A percentile compares a stretch with the other conserved stretches of the same genome.
phyloP scores from a whole-genome alignment of 2,113 vertebrate species.

The Chaenocephalus aceratus region DNA sequence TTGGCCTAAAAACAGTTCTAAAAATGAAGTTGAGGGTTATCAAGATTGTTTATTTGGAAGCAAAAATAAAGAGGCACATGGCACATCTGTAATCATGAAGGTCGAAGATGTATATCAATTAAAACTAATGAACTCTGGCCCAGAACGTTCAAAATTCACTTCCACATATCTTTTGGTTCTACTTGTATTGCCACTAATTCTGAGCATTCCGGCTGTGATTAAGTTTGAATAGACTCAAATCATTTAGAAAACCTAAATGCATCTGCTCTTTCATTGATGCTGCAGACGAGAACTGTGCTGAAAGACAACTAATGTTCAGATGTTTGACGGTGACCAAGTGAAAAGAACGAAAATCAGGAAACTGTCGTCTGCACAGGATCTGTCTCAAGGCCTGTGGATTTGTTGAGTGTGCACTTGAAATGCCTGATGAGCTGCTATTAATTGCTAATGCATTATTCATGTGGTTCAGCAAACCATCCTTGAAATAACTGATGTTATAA shows the following conservation, averaged over 20 bases:
- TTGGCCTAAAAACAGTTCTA: not conserved
- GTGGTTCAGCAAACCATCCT: conserved; percentile 65
- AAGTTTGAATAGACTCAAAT: not conserved
- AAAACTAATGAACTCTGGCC: conserved; percentile 16
- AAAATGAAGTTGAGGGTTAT: not conserved
- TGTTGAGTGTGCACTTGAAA: conserved; percentile 70
- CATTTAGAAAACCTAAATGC: conserved; percentile 3
- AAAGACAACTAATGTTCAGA: not conserved
- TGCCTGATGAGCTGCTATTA: conserved; percentile 70
- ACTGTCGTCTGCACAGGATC: conserved; percentile 15
- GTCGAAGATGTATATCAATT: conserved; percentile 21
- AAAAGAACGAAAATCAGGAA: conserved; percentile 18
- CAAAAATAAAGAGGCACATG: not conserved
- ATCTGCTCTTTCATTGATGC: not conserved
- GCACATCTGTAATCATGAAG: conserved; percentile 29
- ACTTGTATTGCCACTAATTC: not conserved
- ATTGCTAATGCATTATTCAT: conserved; percentile 80
- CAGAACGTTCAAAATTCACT: not conserved
- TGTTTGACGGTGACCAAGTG: conserved; percentile 9
- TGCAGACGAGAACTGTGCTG: not conserved
- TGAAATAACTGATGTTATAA: conserved; percentile 76
- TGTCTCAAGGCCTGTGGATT: conserved; percentile 52
- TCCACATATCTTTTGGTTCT: conserved; percentile 20
- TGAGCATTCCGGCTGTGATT: not conserved
- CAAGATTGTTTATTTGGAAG: conserved; percentile 6